Evolutionary conservation across 2,888 invertebrate genomes (phyloP), one percentile per base, ranked within the genome.

Genomic region (Metalampra italica): DNA sequence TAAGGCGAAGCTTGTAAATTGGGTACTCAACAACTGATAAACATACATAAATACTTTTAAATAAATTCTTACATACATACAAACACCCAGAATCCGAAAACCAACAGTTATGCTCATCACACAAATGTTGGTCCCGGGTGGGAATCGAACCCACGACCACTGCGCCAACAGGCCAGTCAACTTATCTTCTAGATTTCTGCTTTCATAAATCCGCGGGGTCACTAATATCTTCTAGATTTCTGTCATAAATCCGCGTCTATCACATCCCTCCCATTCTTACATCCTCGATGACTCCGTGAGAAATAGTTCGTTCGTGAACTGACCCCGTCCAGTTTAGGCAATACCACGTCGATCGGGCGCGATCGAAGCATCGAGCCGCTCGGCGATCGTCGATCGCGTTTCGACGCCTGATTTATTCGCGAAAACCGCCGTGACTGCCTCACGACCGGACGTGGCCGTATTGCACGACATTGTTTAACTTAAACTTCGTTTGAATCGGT

Each of bases 261-360:
- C 32, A 32, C 7, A 32, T 9, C 9, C 11, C 1, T 32, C 32
- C 32, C 32, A 5, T 41, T 41, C 41, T n/a, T 41, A 22, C 11
- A 30, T 46, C 50, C 39, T 8, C 34, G 8, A 32, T 9, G 62
- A 29, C 8, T 0, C 69, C 81, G 79, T 81, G 79, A 73, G 80
- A 81, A 81, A 66, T 66, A 66, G 66, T 60, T 47, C 68, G 59
- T 49, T 70, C 74, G 73, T 71, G 72, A 66, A 70, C 50, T 63
- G 66, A 64, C 66, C 64, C 56, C 70, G 56, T 72, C 77, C 73
- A 71, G 79, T 78, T 79, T 79, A 74, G 78, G 77, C 65, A 68
- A 69, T 65, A 70, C 72, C 74, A 67, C 69, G 60, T 36, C 58
- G 59, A 65, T 64, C 66, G 63, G 48, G 53, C 71, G 70, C 66